Evolutionary conservation across 2,888 invertebrate species (phyloP).

Genomic region (Villa cingulata): DNA sequence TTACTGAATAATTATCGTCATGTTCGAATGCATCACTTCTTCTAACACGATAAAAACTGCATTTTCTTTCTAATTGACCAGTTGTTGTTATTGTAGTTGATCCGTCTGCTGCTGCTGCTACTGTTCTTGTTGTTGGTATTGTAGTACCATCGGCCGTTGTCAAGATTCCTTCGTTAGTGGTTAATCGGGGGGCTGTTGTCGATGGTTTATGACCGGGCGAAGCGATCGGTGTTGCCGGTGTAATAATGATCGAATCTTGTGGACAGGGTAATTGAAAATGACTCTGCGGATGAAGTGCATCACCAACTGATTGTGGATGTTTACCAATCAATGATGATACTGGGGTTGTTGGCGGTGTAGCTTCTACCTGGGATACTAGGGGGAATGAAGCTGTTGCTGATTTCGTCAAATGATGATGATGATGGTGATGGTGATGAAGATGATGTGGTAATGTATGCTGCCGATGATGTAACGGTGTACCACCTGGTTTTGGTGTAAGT

Average conservation of each 20-base stretch:
- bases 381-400: slow-evolving; percentile 36
- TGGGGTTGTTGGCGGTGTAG: slow-evolving; percentile 31
- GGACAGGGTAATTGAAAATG: slow-evolving; percentile 15
- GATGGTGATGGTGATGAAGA: slow-evolving; percentile 16
- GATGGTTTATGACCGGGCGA: slow-evolving; percentile 29
- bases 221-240: slow-evolving; percentile 36
- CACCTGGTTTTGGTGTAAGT: slow-evolving; percentile 5
- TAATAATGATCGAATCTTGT: slow-evolving; percentile 34
- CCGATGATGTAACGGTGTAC: slow-evolving; percentile 8
- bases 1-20: slow-evolving; percentile 5
- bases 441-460: slow-evolving; percentile 17
- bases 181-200: not conserved
- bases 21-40: slow-evolving; percentile 11
- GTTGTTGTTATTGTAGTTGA: not conserved
- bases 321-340: slow-evolving; percentile 1
- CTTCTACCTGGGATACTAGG: slow-evolving; percentile 32
- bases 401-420: slow-evolving; percentile 29
- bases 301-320: slow-evolving; percentile 10
- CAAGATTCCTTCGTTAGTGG: not conserved
- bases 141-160: not conserved
- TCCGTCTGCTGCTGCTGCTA: not conserved
- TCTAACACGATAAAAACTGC: slow-evolving; percentile 35
- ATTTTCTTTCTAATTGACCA: slow-evolving; percentile 31
- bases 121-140: not conserved
- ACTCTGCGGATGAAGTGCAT: slow-evolving; percentile 2